These are phyloP conservation scores for Drosophila trapezifrons DNA, from an alignment of 1,140 invertebrate species.

Conservation along the genomic window DNA sequence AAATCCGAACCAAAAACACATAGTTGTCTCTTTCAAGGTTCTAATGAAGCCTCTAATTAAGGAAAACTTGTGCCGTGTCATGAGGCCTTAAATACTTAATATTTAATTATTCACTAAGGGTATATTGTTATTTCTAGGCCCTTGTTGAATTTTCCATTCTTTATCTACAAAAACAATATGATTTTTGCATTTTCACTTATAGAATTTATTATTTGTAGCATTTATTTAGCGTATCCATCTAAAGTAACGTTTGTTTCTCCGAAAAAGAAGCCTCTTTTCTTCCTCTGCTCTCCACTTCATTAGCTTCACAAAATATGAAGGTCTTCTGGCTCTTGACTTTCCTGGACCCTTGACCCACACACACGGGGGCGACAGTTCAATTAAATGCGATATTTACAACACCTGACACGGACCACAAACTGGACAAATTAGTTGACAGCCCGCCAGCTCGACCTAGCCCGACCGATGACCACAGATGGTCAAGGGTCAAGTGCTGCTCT, in stretches of 20 bases:
- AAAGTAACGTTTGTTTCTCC: not conserved
- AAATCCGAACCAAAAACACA: no score
- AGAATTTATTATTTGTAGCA: not conserved
- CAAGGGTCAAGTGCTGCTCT: constrained; percentile 41
- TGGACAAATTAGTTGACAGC: constrained; percentile 65
- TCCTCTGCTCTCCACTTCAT: constrained; percentile 39
- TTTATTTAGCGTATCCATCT: no score
- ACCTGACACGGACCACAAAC: constrained; percentile 73
- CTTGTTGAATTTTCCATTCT: no score
- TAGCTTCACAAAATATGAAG: constrained; percentile 41
- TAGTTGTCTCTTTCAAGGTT: no score
- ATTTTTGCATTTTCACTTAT: no score
- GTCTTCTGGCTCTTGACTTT: constrained; percentile 6
- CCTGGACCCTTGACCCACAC: constrained; percentile 34
- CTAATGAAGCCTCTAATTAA: no score
- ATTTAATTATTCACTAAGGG: no score
- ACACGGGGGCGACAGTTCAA: constrained; percentile 55
- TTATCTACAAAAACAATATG: no score
- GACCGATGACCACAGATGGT: constrained; percentile 38
- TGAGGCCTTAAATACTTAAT: no score
- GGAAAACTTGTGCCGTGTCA: no score
- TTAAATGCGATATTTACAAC: constrained; percentile 80
- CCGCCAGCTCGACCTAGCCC: not conserved
- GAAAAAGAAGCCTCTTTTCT: not conserved
- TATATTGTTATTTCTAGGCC: no score